Evolutionary conservation across 2,113 vertebrate species (phyloP).

Genomic region (Lamprotornis superbus): DNA sequence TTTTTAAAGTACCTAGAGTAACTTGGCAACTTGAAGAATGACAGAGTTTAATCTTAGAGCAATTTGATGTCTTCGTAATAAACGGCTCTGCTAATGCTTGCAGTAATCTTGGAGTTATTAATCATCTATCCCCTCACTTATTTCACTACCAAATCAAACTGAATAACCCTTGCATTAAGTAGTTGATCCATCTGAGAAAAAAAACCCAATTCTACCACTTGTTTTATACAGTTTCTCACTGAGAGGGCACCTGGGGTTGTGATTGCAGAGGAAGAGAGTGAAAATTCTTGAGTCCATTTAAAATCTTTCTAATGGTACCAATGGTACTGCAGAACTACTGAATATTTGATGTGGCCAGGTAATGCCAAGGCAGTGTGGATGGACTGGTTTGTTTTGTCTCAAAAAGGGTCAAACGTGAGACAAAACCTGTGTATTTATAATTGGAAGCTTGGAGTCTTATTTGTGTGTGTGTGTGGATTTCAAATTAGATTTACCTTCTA

Average conservation of each 20-base stretch:
- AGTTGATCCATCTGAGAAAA: neutral
- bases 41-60: neutral
- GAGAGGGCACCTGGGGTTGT: neutral
- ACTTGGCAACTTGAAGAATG: neutral
- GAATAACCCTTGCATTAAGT: neutral
- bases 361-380: neutral
- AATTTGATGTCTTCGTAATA: neutral
- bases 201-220: neutral
- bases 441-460: neutral
- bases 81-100: neutral
- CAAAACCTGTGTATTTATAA: neutral
- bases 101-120: neutral
- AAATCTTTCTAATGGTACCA: neutral
- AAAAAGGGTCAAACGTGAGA: neutral
- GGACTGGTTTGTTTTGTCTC: neutral
- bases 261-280: neutral
- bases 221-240: neutral
- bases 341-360: neutral
- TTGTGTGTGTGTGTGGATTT: neutral
- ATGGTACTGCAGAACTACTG: neutral
- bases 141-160: neutral
- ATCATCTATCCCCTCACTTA: neutral
- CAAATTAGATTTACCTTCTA: neutral
- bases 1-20: neutral
- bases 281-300: neutral